These are phyloP conservation scores for Heliconius eleuchia DNA, from an alignment of 1,140 invertebrate species.

Conservation along the genomic window DNA sequence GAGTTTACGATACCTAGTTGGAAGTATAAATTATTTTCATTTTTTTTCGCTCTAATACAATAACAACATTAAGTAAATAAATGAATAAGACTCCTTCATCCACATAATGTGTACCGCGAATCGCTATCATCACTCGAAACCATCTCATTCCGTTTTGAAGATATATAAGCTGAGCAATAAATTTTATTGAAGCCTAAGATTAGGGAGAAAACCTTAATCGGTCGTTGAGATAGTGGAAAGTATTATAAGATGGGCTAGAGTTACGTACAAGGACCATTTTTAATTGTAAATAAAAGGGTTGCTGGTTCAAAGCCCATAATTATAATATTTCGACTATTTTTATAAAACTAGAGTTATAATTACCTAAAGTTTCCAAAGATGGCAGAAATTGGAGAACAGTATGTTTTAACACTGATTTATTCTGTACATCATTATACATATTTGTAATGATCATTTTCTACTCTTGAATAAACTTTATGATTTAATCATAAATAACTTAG, in stretches of 20 bases:
- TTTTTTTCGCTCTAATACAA: too few relatives aligned
- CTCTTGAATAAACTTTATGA: too few relatives aligned
- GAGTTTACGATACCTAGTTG: too few relatives aligned
- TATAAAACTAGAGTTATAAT: too few relatives aligned
- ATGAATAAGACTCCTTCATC: conserved; percentile 30
- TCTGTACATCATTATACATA: too few relatives aligned
- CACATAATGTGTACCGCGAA: conserved; percentile 25
- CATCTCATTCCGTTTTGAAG: conserved; percentile 36
- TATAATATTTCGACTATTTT: background rate
- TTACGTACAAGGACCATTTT: background rate
- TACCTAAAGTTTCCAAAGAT: too few relatives aligned
- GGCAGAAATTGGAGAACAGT: too few relatives aligned
- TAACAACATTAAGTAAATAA: background rate
- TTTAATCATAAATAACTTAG: too few relatives aligned
- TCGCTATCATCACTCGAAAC: conserved; percentile 25
- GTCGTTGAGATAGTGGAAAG: conserved; percentile 24
- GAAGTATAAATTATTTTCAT: too few relatives aligned
- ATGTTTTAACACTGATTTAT: too few relatives aligned
- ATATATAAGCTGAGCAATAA: conserved; percentile 43
- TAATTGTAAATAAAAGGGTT: background rate
- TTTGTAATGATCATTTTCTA: too few relatives aligned
- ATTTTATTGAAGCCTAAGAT: conserved; percentile 40
- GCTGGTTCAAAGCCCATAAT: background rate
- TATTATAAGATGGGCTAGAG: background rate
- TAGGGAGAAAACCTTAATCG: conserved; percentile 36